Evolutionary conservation across 2,888 invertebrate genomes (phyloP).

Genomic region (Phyto melanocephala): DNA sequence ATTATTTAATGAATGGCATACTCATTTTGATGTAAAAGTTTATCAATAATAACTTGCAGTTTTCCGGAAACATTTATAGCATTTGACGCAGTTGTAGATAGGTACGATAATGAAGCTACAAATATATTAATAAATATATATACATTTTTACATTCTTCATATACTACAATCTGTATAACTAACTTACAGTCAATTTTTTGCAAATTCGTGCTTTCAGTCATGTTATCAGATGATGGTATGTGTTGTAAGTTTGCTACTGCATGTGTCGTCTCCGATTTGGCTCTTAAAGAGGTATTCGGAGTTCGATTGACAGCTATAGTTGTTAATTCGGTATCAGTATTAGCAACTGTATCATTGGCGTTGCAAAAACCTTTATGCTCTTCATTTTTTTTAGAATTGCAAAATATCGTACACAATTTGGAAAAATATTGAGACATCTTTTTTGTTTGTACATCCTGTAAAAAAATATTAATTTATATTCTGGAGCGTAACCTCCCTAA

Average conservation of each 20-base stretch:
- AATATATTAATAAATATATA: neutral
- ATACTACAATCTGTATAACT: neutral
- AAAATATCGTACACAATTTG: constrained; percentile 71
- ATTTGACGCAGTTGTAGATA: constrained; percentile 68
- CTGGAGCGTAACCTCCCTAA: too few relatives aligned
- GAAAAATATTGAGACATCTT: constrained; percentile 73
- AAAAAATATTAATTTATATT: constrained; percentile 1
- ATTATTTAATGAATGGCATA: constrained; percentile 64
- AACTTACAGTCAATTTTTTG: constrained; percentile 55
- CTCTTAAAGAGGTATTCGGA: constrained; percentile 54
- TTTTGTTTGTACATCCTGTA: constrained; percentile 72
- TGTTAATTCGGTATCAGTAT: constrained; percentile 69
- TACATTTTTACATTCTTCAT: neutral
- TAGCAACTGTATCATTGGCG: constrained; percentile 68
- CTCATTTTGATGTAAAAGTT: constrained; percentile 73
- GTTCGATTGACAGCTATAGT: constrained; percentile 61
- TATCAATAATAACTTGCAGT: constrained; percentile 75
- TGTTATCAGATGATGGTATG: neutral
- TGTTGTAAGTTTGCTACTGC: constrained; percentile 35
- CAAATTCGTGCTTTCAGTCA: constrained; percentile 4
- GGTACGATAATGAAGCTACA: constrained; percentile 71
- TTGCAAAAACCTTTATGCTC: constrained; percentile 73
- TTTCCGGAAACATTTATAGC: constrained; percentile 72
- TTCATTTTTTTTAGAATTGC: constrained; percentile 65
- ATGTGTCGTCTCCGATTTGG: constrained; percentile 31